Percentiles rank a stretch among this genome's conserved stretches.
Conservation (phyloP, 1,140 invertebrate species). For the Drosophila guanche region DNA sequence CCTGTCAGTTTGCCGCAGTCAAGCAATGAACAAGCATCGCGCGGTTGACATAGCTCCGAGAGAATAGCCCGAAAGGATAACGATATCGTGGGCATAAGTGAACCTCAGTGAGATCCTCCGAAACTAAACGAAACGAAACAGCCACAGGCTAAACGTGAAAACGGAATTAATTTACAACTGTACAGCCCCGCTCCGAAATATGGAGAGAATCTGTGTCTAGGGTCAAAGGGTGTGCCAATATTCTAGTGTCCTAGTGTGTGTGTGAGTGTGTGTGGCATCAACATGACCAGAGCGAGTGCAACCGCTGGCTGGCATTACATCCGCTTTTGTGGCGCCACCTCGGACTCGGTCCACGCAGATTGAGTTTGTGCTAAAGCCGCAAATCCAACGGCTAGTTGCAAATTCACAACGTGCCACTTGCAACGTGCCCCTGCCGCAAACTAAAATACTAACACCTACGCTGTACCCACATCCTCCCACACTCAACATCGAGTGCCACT, state of each 20-base stretch:
- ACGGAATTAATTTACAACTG: too few relatives aligned
- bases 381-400: constrained; percentile 64
- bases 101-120: constrained; percentile 19
- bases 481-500: not conserved
- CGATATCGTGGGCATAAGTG: constrained; percentile 1
- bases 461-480: constrained; percentile 8
- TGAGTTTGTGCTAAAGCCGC: constrained; percentile 59
- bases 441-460: constrained; percentile 62
- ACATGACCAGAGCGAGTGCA: constrained; percentile 45
- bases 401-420: constrained; percentile 73
- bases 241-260: constrained; percentile 6
- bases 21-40: constrained; percentile 68
- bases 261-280: constrained; percentile 39
- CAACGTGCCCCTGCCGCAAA: constrained; percentile 54
- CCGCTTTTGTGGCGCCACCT: constrained; percentile 31
- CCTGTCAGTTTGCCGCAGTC: constrained; percentile 76
- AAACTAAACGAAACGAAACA: constrained; percentile 8
- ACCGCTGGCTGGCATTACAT: constrained; percentile 45
- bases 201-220: too few relatives aligned
- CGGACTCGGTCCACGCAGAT: constrained; percentile 22
- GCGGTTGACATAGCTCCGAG: constrained; percentile 26
- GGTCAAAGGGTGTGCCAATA: not conserved
- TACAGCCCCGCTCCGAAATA: too few relatives aligned
- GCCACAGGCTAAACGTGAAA: constrained; percentile 19
- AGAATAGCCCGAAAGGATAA: constrained; percentile 45